Evolutionary conservation across 2,797 vertebrate species (phyloP).

Genomic region (Geotria australis): DNA sequence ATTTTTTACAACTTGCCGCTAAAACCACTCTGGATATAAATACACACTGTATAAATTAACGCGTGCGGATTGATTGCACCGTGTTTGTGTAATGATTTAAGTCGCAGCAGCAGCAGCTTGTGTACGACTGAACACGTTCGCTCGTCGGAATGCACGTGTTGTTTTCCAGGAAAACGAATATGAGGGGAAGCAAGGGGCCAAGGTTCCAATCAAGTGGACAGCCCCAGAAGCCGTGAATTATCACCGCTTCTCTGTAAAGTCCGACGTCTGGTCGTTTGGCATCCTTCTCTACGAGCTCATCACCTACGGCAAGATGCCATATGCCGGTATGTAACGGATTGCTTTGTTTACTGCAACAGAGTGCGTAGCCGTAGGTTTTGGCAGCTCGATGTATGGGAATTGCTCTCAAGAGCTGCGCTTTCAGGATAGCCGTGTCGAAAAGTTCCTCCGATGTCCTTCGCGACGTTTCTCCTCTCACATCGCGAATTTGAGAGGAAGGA

Average conservation of each 20-base stretch:
- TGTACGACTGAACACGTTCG: no score
- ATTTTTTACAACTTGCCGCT: background rate
- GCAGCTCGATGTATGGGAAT: no score
- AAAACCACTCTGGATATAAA: no score
- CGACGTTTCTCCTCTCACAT: no score
- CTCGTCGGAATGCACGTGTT: no score
- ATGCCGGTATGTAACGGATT: conserved; percentile 25
- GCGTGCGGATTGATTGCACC: no score
- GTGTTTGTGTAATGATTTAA: conserved; percentile 2
- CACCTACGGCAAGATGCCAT: conserved; percentile 65
- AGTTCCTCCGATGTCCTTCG: no score
- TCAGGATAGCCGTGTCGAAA: no score
- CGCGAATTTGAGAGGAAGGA: no score
- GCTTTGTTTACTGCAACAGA: conserved; percentile 1
- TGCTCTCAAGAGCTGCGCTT: no score
- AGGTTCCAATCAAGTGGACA: conserved; percentile 83
- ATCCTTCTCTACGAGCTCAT: conserved; percentile 70
- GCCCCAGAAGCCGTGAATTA: conserved; percentile 42
- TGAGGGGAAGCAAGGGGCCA: conserved; percentile 30
- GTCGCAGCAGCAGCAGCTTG: conserved; percentile 8
- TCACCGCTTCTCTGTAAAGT: conserved; percentile 60
- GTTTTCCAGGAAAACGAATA: conserved; percentile 26
- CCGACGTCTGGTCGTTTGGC: conserved; percentile 85
- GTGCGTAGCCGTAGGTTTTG: no score
- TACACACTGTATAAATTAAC: no score